A percentile compares a stretch with the other conserved stretches of the same genome.
These are phyloP conservation scores for Narcine bancroftii DNA, from an alignment of 2,113 vertebrate species.

Conservation along the genomic window DNA sequence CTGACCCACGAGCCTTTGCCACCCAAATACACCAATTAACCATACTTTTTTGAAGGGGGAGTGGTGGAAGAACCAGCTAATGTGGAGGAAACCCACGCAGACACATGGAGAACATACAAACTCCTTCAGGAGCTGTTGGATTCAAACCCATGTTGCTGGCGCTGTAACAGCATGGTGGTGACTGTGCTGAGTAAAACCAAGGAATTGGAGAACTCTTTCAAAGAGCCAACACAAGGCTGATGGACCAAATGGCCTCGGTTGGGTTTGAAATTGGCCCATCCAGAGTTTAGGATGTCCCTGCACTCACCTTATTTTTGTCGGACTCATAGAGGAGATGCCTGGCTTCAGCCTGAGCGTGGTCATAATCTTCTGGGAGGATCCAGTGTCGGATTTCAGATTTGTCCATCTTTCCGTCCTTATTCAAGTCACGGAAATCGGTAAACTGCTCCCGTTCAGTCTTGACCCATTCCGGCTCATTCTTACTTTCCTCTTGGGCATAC, in stretches of 20 bases:
- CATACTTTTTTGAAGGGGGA: too few relatives aligned
- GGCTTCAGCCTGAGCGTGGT: conserved; percentile 89
- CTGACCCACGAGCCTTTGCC: too few relatives aligned
- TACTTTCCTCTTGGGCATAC: conserved; percentile 86
- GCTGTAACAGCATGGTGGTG: too few relatives aligned
- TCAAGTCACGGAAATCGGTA: conserved; percentile 84
- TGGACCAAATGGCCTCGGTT: too few relatives aligned
- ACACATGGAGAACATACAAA: too few relatives aligned
- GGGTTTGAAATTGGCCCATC: too few relatives aligned
- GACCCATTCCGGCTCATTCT: conserved; percentile 91
- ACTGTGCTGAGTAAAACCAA: not conserved
- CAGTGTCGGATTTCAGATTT: conserved; percentile 87
- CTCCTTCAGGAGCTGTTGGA: too few relatives aligned
- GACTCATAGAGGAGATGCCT: conserved; percentile 90
- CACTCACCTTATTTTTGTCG: conserved; percentile 77
- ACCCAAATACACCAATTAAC: too few relatives aligned
- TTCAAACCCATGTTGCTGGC: too few relatives aligned
- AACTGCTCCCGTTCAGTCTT: conserved; percentile 88
- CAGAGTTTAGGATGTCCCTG: not conserved
- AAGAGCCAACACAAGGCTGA: not conserved
- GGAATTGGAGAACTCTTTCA: not conserved
- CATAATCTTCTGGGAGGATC: conserved; percentile 95
- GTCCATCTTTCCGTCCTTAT: conserved; percentile 96
- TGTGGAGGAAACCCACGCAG: too few relatives aligned
- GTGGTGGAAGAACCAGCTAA: too few relatives aligned